Conservation (phyloP, 2,113 vertebrate species). For the Triplophysa rosa region DNA sequence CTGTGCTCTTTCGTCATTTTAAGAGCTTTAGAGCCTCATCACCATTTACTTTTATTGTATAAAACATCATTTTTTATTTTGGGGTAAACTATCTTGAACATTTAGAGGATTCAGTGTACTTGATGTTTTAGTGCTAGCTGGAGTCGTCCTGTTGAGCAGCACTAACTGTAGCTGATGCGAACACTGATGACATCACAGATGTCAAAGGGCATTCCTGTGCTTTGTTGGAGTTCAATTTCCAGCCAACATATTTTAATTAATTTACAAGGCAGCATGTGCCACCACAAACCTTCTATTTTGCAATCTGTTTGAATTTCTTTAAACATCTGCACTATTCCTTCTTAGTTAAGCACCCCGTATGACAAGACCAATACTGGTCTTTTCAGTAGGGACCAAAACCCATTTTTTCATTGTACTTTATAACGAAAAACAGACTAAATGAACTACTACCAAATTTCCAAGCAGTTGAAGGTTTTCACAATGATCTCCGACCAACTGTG, state of each 20-base stretch:
- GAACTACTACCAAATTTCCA: neutral
- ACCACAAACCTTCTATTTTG: neutral
- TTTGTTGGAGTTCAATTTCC: neutral
- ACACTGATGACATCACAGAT: conserved; percentile 44
- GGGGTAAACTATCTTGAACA: neutral
- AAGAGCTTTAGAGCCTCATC: too few relatives aligned
- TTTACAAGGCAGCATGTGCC: neutral
- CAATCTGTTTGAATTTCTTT: neutral
- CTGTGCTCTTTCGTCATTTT: too few relatives aligned
- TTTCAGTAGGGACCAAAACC: neutral
- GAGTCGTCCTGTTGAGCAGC: neutral
- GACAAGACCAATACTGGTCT: too few relatives aligned
- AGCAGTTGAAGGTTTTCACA: conserved; percentile 15
- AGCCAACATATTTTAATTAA: neutral
- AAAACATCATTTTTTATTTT: neutral
- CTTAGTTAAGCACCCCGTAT: neutral
- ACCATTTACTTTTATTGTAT: too few relatives aligned
- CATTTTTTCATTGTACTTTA: neutral
- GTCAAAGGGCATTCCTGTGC: conserved; percentile 18
- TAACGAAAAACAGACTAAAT: conserved; percentile 24
- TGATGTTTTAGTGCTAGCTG: neutral
- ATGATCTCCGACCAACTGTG: conserved; percentile 23
- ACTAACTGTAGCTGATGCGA: conserved; percentile 1
- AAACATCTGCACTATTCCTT: conserved; percentile 12
- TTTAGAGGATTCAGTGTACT: too few relatives aligned